phyloP scores from a whole-genome alignment of 2,797 vertebrate species.

The Botia kubotai region DNA sequence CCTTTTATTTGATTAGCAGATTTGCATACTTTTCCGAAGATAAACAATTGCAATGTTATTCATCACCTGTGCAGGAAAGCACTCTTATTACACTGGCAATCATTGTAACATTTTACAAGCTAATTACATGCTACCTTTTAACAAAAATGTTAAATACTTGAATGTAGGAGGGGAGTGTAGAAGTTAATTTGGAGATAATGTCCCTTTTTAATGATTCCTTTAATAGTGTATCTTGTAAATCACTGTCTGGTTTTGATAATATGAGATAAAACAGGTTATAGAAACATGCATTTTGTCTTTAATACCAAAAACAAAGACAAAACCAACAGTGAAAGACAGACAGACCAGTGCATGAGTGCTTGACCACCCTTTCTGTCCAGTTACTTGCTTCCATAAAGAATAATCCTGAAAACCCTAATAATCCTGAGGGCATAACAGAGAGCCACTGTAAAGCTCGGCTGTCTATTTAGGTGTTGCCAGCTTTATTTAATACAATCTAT shows the following conservation, averaged over 20 bases:
- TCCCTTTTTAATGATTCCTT: neutral
- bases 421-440: too few relatives aligned
- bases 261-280: neutral
- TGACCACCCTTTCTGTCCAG: neutral
- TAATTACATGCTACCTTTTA: neutral
- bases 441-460: too few relatives aligned
- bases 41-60: neutral
- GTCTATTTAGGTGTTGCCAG: too few relatives aligned
- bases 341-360: neutral
- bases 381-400: constrained; percentile 21
- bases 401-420: neutral
- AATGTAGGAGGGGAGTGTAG: neutral
- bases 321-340: too few relatives aligned
- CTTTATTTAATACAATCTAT: too few relatives aligned
- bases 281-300: neutral
- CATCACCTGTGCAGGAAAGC: neutral
- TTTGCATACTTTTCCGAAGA: neutral
- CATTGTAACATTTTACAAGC: neutral
- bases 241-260: neutral
- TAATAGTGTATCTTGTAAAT: neutral
- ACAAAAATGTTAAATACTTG: neutral
- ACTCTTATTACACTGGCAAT: neutral
- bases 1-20: neutral
- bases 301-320: too few relatives aligned
- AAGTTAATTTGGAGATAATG: neutral